These are phyloP conservation scores for Aulostomus chinensis DNA, from an alignment of 2,797 vertebrate genomes.

Conservation along the genomic window DNA sequence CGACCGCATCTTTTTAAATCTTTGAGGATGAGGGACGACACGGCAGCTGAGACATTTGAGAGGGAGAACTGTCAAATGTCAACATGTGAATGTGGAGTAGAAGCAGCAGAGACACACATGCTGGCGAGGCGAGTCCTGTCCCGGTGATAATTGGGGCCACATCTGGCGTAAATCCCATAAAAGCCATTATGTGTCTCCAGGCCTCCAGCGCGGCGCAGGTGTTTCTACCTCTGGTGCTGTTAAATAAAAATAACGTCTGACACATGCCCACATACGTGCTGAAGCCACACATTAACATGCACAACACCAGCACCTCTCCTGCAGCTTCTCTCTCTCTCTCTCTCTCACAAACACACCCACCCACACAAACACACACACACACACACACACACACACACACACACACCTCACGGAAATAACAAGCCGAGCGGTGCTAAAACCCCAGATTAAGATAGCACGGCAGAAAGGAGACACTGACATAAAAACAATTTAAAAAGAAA, in stretches of 20 bases:
- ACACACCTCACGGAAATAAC: conserved; percentile 16
- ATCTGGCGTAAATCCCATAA: conserved; percentile 46
- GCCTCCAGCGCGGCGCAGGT: conserved; percentile 56
- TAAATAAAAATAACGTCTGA: conserved; percentile 46
- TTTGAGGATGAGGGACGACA: too few species aligned
- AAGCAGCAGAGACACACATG: not conserved
- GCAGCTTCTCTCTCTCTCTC: conserved; percentile 10
- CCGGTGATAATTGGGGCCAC: conserved; percentile 41
- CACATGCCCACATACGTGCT: conserved; percentile 16
- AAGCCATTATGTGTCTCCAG: conserved; percentile 41
- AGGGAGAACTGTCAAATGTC: too few species aligned
- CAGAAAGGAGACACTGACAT: conserved; percentile 50
- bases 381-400: conserved; percentile 1
- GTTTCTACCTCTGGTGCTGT: conserved; percentile 47
- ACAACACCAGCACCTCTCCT: conserved; percentile 3
- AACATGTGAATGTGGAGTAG: not conserved
- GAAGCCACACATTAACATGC: conserved; percentile 6
- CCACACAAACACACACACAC: conserved; percentile 1
- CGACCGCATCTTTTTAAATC: too few species aligned
- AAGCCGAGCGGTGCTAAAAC: conserved; percentile 43
- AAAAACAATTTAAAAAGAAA: conserved; percentile 25
- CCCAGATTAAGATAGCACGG: conserved; percentile 49
- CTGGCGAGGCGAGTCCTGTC: conserved; percentile 23
- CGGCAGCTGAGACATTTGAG: too few species aligned
- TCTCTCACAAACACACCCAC: conserved; percentile 6